Conservation (phyloP, 2,113 vertebrate species). For the Chaenogobius annularis region DNA sequence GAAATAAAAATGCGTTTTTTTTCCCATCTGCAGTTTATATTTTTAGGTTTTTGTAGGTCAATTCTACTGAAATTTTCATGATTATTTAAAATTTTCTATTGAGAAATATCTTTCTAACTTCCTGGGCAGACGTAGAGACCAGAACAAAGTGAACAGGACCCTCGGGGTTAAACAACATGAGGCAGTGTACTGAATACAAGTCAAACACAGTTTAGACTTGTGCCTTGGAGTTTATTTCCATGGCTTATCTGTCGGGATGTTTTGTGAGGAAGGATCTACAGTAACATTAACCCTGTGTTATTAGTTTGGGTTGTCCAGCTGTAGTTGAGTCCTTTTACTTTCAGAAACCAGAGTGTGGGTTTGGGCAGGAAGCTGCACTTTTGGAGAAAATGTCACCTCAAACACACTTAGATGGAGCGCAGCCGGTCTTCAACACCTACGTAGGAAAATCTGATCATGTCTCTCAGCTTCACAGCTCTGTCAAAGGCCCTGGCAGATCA, state of each 20-base stretch:
- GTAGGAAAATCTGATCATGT: conserved; percentile 90
- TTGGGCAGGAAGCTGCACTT: conserved; percentile 86
- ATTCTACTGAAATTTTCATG: no score
- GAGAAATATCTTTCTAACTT: not conserved
- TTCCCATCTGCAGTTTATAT: conserved; percentile 22
- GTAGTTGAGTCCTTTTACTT: conserved; percentile 59
- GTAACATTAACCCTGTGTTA: not conserved
- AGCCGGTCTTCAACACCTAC: conserved; percentile 81
- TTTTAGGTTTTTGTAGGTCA: conserved; percentile 15
- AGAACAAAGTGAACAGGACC: conserved; percentile 30
- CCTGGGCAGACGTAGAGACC: not conserved
- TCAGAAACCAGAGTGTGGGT: conserved; percentile 77
- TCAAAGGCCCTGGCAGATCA: conserved; percentile 56
- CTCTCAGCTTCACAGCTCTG: conserved; percentile 68
- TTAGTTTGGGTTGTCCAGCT: conserved; percentile 42
- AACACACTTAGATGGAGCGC: conserved; percentile 62
- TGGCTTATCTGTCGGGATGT: not conserved
- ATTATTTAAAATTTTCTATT: not conserved
- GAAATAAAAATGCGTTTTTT: conserved; percentile 70
- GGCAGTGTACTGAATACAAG: conserved; percentile 22
- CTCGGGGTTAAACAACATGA: conserved; percentile 36
- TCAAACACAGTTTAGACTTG: conserved; percentile 40
- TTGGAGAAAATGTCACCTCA: conserved; percentile 81
- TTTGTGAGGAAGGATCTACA: not conserved
- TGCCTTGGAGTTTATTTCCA: conserved; percentile 20